phyloP scores from a whole-genome alignment of 2,113 vertebrate species.

The Gila orcuttii region DNA sequence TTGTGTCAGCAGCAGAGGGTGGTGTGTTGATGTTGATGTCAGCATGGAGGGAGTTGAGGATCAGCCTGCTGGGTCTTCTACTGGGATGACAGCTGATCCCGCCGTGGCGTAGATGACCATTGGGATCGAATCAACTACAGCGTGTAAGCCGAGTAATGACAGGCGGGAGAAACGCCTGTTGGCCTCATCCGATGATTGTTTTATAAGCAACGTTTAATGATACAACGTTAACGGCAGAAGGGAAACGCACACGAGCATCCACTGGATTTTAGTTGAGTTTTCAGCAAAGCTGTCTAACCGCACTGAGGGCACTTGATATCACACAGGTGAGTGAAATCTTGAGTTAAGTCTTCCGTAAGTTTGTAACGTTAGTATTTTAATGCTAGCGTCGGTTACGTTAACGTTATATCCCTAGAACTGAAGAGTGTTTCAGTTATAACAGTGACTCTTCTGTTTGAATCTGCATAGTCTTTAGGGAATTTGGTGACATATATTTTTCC shows the following conservation, averaged over 20 bases:
- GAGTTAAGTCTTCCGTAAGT: background rate
- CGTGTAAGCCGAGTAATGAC: constrained; percentile 2
- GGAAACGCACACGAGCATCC: constrained; percentile 1
- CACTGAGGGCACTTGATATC: background rate
- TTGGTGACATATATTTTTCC: background rate
- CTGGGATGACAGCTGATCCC: constrained; percentile 75
- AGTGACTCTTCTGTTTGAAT: background rate
- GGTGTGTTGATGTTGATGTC: constrained; percentile 71
- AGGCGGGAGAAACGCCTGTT: background rate
- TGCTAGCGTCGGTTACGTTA: background rate
- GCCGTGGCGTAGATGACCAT: constrained; percentile 37
- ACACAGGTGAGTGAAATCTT: constrained; percentile 30
- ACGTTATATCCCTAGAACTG: background rate
- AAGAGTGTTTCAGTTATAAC: background rate
- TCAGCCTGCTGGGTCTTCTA: constrained; percentile 43
- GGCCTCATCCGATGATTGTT: background rate
- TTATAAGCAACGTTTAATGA: background rate
- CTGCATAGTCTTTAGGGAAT: background rate
- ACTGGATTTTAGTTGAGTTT: background rate
- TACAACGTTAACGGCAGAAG: constrained; percentile 41
- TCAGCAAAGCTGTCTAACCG: background rate
- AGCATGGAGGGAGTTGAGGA: constrained; percentile 65
- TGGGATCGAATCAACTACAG: constrained; percentile 21
- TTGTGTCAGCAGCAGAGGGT: constrained; percentile 48
- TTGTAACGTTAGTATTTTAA: background rate